A percentile compares a stretch with the other conserved stretches of the same genome.
Conservation (phyloP, 2,888 invertebrate genomes). For the Papilio demoleus region DNA sequence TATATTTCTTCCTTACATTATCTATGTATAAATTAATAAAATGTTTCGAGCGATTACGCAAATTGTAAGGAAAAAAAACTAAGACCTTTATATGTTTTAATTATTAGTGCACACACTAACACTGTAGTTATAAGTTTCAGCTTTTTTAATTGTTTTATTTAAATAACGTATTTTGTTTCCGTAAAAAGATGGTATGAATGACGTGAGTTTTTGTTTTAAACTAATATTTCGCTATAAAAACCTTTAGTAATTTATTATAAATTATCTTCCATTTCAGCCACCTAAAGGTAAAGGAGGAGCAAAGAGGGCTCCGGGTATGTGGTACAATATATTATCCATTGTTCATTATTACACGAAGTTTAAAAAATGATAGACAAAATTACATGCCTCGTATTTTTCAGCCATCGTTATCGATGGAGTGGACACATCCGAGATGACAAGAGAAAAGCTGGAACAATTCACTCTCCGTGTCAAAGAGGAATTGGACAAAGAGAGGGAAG, state of each 20-base stretch:
- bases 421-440: conserved; percentile 95
- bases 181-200: too few relatives aligned
- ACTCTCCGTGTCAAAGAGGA: conserved; percentile 93
- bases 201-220: too few relatives aligned
- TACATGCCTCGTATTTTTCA: conserved; percentile 56
- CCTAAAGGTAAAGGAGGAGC: conserved; percentile 70
- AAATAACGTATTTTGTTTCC: too few relatives aligned
- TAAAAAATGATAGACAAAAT: too few relatives aligned
- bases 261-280: conserved; percentile 72
- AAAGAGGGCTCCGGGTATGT: conserved; percentile 71
- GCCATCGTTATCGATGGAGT: conserved; percentile 93
- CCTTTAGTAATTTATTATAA: too few relatives aligned
- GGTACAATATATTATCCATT: not conserved
- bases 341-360: not conserved
- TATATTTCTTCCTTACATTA: not conserved
- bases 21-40: too few relatives aligned
- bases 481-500: conserved; percentile 96
- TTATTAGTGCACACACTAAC: too few relatives aligned
- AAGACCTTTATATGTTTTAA: not conserved
- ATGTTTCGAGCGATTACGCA: not conserved
- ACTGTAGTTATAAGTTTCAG: too few relatives aligned
- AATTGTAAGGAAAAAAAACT: not conserved
- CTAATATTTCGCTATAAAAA: too few relatives aligned
- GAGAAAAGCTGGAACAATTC: conserved; percentile 96
- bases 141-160: too few relatives aligned